A percentile compares a stretch with the other conserved stretches of the same genome.
These are phyloP conservation scores for Bambusicola thoracicus DNA, from an alignment of 2,113 vertebrate species.

Conservation along the genomic window DNA sequence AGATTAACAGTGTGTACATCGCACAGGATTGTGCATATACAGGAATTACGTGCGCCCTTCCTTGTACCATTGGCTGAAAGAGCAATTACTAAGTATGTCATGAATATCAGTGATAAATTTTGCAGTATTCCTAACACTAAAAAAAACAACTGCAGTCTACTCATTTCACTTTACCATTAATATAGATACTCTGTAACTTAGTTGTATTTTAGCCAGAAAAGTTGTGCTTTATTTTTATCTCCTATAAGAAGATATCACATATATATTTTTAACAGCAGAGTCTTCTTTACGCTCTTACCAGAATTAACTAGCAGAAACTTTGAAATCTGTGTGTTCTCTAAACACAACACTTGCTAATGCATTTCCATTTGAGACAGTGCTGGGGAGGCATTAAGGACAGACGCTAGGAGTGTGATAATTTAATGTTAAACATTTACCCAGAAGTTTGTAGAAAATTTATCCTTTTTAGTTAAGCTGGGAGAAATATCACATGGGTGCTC, in stretches of 20 bases:
- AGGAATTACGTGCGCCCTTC: not conserved
- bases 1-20: not conserved
- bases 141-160: not conserved
- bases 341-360: not conserved
- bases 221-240: not conserved
- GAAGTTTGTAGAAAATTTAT: not conserved
- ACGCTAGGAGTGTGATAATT: not conserved
- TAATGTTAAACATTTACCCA: not conserved
- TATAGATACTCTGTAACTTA: not conserved
- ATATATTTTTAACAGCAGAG: not conserved
- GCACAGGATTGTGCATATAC: not conserved
- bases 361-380: not conserved
- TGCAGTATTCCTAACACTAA: not conserved
- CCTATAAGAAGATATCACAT: not conserved
- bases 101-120: not conserved
- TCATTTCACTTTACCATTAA: not conserved
- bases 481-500: not conserved
- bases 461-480: not conserved
- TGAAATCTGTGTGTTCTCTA: not conserved
- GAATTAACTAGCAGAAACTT: not conserved
- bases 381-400: not conserved
- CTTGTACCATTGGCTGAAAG: not conserved
- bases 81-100: not conserved
- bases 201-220: not conserved
- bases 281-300: not conserved